Conservation (phyloP, 2,888 invertebrate genomes). For the Drosophila formosana region DNA sequence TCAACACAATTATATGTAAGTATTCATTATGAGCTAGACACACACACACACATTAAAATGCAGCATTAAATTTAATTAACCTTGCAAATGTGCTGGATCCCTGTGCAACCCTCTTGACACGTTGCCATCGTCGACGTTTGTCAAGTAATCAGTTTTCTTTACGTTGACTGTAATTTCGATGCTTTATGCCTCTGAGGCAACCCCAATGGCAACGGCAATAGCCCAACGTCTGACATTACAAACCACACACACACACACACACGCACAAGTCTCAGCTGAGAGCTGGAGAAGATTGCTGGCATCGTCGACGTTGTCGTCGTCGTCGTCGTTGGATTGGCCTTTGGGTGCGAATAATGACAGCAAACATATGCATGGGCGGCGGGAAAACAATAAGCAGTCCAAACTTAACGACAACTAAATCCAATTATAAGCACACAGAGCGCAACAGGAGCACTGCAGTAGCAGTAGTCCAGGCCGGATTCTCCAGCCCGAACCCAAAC, state of each 20-base stretch:
- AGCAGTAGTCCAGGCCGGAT: background rate
- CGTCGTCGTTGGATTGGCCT: constrained; percentile 24
- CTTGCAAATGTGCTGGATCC: constrained; percentile 38
- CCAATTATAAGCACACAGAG: constrained; percentile 68
- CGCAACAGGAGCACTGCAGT: constrained; percentile 60
- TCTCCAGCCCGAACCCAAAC: background rate
- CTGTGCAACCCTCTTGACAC: constrained; percentile 35
- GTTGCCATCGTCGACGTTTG: constrained; percentile 26
- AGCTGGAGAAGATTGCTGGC: constrained; percentile 39
- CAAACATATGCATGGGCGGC: constrained; percentile 66
- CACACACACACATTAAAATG: constrained; percentile 40
- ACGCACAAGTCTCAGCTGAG: constrained; percentile 4
- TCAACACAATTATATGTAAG: constrained; percentile 23
- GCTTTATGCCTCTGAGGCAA: constrained; percentile 29
- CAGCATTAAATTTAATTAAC: constrained; percentile 64
- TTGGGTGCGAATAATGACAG: constrained; percentile 62
- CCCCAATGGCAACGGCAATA: constrained; percentile 31
- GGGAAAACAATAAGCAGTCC: constrained; percentile 67
- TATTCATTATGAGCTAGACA: constrained; percentile 51
- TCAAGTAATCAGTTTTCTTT: constrained; percentile 59
- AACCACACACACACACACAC: constrained; percentile 44
- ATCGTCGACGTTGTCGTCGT: constrained; percentile 15
- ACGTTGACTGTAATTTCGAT: constrained; percentile 29
- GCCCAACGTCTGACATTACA: constrained; percentile 30
- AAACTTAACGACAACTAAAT: constrained; percentile 76